phyloP scores from a whole-genome alignment of 2,113 vertebrate genomes.

The Arizona elegans region DNA sequence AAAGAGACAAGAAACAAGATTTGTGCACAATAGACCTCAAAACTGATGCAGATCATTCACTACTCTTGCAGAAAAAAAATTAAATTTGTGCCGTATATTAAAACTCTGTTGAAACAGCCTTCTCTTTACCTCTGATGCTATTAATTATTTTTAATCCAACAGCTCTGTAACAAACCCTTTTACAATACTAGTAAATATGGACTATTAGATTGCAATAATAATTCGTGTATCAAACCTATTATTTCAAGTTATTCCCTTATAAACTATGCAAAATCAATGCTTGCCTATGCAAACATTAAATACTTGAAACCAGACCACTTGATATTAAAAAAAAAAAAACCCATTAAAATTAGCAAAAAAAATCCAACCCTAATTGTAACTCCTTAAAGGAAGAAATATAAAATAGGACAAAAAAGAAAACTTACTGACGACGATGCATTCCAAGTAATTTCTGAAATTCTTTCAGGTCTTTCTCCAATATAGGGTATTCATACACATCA shows the following conservation, averaged over 20 bases:
- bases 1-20: background rate
- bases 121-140: background rate
- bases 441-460: conserved; percentile 91
- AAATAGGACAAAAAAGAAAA: conserved; percentile 33
- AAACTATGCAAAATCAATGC: conserved; percentile 6
- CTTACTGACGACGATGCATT: conserved; percentile 92
- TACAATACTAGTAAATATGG: background rate
- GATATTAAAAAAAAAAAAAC: background rate
- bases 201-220: conserved; percentile 14
- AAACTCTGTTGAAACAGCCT: background rate
- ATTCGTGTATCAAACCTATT: background rate
- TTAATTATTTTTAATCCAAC: background rate
- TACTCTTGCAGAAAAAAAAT: background rate
- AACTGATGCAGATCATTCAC: background rate
- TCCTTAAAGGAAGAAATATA: background rate
- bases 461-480: conserved; percentile 87
- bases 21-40: background rate
- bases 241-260: conserved; percentile 11
- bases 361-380: background rate
- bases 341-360: conserved; percentile 18
- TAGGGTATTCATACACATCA: conserved; percentile 90
- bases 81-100: background rate
- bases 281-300: conserved; percentile 18
- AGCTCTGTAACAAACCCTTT: background rate
- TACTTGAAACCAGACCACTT: background rate